Conservation (phyloP, 2,888 invertebrate species). For the Idaea dimidiata region DNA sequence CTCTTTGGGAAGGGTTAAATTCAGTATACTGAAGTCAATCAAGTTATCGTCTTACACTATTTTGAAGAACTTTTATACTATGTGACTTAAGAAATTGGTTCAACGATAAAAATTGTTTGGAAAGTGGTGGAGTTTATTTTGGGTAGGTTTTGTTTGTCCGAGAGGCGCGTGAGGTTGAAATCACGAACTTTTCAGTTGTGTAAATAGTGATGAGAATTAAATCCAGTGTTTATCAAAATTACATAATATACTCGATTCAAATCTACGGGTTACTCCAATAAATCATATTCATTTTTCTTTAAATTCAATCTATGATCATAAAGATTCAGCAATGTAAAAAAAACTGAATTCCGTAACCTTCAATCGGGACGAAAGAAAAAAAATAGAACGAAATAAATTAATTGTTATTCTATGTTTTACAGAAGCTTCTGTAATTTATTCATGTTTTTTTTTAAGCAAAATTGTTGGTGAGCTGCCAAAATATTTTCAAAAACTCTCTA, state of each 20-base stretch:
- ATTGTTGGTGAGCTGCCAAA: conserved; percentile 53
- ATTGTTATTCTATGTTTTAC: neutral
- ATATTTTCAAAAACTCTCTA: conserved; percentile 44
- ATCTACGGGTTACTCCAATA: neutral
- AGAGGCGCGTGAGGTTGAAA: conserved; percentile 56
- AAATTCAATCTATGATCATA: neutral
- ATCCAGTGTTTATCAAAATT: conserved; percentile 8
- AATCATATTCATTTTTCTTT: neutral
- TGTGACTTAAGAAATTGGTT: neutral
- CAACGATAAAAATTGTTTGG: conserved; percentile 6
- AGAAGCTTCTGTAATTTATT: conserved; percentile 9
- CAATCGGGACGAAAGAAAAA: neutral
- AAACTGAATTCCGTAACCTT: neutral
- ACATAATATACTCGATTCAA: neutral
- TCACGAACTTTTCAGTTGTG: neutral
- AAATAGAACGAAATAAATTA: neutral
- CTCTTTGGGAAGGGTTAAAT: too few relatives aligned
- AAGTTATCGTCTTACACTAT: too few relatives aligned
- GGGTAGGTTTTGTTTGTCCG: conserved; percentile 47
- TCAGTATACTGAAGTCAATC: too few relatives aligned
- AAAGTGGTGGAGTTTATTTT: conserved; percentile 22
- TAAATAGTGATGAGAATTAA: neutral
- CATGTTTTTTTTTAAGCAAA: conserved; percentile 25
- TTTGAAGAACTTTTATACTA: too few relatives aligned
- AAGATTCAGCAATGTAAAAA: neutral